Percentiles rank a stretch among this genome's conserved stretches.
phyloP scores from a whole-genome alignment of 1,140 invertebrate genomes.

The Atta texana region DNA sequence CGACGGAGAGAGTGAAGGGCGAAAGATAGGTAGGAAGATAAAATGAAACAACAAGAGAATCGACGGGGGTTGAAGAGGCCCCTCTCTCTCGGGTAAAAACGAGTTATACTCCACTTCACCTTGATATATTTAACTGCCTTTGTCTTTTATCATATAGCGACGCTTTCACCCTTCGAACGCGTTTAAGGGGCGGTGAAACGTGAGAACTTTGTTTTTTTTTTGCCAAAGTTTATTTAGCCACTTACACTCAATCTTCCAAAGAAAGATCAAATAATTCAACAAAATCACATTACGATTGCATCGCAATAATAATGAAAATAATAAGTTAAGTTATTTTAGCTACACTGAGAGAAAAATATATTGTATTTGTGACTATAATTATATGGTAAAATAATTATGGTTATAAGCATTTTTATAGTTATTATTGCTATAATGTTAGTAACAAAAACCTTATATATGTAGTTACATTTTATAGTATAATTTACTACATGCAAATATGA shows the following conservation, averaged over 20 bases:
- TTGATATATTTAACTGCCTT: slow-evolving; percentile 71
- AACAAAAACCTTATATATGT: too few relatives aligned
- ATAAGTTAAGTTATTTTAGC: background rate
- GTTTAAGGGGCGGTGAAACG: slow-evolving; percentile 9
- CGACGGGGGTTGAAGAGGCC: slow-evolving; percentile 7
- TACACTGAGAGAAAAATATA: background rate
- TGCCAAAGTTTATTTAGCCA: slow-evolving; percentile 18
- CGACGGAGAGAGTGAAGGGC: slow-evolving; percentile 25
- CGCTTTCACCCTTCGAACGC: slow-evolving; percentile 42
- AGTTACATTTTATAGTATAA: too few relatives aligned
- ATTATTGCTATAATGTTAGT: too few relatives aligned
- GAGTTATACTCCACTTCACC: slow-evolving; percentile 62
- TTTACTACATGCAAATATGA: too few relatives aligned
- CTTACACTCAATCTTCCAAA: background rate
- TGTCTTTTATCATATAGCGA: slow-evolving; percentile 59
- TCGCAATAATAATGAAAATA: background rate
- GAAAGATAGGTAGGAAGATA: slow-evolving; percentile 44
- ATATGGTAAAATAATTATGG: too few relatives aligned
- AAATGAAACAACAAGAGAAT: slow-evolving; percentile 36
- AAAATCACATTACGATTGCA: background rate
- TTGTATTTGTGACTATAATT: too few relatives aligned
- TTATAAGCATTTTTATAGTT: too few relatives aligned
- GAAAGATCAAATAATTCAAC: background rate
- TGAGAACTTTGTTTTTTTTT: background rate
- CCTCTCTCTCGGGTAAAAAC: slow-evolving; percentile 53